phyloP scores from a whole-genome alignment of 2,888 invertebrate genomes.

The Eilema depressum region DNA sequence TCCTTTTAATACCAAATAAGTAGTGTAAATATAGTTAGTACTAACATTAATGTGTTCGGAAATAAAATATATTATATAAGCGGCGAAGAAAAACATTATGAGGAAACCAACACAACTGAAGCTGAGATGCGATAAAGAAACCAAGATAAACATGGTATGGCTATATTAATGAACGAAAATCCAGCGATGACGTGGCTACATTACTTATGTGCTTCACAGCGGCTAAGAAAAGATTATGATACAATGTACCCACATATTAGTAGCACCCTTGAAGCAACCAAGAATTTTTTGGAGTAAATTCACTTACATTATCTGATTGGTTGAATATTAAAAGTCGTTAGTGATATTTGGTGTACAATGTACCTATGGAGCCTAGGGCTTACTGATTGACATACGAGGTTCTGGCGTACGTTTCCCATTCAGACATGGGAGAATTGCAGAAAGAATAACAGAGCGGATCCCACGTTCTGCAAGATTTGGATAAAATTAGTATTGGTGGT shows the following conservation, averaged over 20 bases:
- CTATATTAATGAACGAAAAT: conserved; percentile 1
- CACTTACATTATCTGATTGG: no score
- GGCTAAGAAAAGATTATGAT: background rate
- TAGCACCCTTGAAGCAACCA: background rate
- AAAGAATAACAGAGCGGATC: background rate
- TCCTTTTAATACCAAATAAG: background rate
- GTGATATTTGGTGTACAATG: no score
- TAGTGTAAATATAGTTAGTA: background rate
- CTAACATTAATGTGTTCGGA: background rate
- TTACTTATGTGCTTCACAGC: background rate
- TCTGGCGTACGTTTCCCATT: no score
- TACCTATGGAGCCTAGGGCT: no score
- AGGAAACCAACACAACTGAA: background rate
- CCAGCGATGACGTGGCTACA: conserved; percentile 1
- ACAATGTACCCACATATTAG: background rate
- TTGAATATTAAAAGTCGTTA: no score
- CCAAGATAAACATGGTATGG: background rate
- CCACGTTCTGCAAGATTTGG: background rate
- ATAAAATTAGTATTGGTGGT: no score
- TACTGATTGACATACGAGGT: no score
- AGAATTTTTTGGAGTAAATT: background rate
- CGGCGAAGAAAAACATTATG: background rate
- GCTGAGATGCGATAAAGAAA: background rate
- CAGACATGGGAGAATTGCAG: no score
- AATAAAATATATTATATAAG: background rate